Conservation (phyloP, 2,113 vertebrate species). For the Dolichotis patagonum region DNA sequence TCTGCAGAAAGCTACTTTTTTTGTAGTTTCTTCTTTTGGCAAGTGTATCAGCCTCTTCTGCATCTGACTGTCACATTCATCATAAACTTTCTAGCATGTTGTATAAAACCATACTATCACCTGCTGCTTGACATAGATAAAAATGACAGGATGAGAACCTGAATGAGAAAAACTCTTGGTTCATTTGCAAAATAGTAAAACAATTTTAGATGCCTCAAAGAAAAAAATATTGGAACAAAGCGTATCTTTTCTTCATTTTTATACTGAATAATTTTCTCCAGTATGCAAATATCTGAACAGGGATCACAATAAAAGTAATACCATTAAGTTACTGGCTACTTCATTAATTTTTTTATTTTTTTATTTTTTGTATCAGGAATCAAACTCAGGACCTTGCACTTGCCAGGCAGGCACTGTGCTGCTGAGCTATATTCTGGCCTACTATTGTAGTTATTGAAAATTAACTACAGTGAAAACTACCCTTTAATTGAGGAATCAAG, state of each 20-base stretch:
- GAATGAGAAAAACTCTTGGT: not conserved
- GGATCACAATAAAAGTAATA: not conserved
- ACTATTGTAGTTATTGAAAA: not conserved
- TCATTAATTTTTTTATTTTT: not conserved
- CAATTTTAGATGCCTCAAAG: not conserved
- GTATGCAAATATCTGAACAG: not conserved
- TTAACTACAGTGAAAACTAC: not conserved
- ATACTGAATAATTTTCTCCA: not conserved
- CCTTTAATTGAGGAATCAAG: not conserved
- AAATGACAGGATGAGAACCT: slow-evolving; percentile 60
- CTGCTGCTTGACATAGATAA: slow-evolving; percentile 61
- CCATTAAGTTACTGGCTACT: not conserved
- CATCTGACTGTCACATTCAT: slow-evolving; percentile 45
- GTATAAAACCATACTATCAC: slow-evolving; percentile 52
- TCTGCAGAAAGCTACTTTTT: not conserved
- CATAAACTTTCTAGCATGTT: slow-evolving; percentile 40
- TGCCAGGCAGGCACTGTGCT: too few relatives aligned
- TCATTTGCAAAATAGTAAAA: slow-evolving; percentile 59
- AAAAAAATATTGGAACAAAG: slow-evolving; percentile 23
- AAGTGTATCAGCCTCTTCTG: slow-evolving; percentile 3
- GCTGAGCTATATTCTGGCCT: too few relatives aligned
- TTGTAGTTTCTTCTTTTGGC: slow-evolving; percentile 24
- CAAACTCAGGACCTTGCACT: too few relatives aligned
- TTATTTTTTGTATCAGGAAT: too few relatives aligned
- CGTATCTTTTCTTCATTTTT: not conserved